phyloP scores from a whole-genome alignment of 1,140 invertebrate species.

The Ylistrum balloti region DNA sequence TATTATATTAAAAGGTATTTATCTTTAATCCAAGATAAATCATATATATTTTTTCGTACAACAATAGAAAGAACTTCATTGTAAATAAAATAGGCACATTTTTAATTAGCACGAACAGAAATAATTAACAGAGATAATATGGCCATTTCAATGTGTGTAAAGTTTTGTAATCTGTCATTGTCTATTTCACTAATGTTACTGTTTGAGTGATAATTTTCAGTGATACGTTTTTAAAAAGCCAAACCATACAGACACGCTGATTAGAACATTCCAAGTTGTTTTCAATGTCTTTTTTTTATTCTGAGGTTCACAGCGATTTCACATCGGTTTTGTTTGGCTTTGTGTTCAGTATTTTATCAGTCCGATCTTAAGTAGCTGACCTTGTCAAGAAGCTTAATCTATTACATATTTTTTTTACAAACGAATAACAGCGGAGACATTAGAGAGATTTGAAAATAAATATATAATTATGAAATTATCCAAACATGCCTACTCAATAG shows the following conservation, averaged over 20 bases:
- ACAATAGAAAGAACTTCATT: no score
- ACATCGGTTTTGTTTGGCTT: not conserved
- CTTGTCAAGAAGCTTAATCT: not conserved
- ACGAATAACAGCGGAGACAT: not conserved
- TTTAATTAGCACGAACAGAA: no score
- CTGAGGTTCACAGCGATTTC: not conserved
- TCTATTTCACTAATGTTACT: no score
- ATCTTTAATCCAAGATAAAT: not conserved
- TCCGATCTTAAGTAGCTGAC: not conserved
- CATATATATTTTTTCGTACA: not conserved
- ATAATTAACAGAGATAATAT: no score
- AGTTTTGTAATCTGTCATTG: no score
- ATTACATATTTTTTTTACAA: not conserved
- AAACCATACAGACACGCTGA: not conserved
- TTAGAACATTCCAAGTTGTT: not conserved
- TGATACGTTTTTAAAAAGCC: not conserved
- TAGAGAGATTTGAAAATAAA: not conserved
- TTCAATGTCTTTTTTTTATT: not conserved
- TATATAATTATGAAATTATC: slow-evolving; percentile 36
- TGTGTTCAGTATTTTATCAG: not conserved
- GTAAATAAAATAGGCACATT: no score
- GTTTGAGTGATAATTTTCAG: no score
- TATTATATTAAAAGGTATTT: not conserved
- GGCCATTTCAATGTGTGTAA: no score
- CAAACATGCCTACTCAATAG: not conserved